Evolutionary conservation across 2,797 vertebrate genomes (phyloP).

Genomic region (Vireo griseus): DNA sequence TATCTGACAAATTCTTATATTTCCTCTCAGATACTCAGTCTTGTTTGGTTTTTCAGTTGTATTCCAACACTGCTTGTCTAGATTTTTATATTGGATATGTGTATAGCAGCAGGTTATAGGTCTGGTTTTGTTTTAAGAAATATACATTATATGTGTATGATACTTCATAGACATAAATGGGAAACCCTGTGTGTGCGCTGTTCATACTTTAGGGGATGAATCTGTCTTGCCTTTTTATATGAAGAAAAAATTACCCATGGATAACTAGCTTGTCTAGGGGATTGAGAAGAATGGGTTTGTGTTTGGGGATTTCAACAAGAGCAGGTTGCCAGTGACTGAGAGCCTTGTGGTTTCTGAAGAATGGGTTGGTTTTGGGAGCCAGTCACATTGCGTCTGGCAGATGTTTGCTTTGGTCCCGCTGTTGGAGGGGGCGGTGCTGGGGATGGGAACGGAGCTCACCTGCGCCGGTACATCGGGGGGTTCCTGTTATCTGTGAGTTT

Average conservation of each 20-base stretch:
- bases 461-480: accelerated
- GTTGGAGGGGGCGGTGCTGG: background rate
- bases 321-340: background rate
- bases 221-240: background rate
- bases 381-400: accelerated
- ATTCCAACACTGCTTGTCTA: background rate
- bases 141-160: background rate
- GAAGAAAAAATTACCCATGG: background rate
- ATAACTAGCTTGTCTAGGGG: background rate
- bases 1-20: background rate
- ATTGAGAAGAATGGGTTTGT: background rate
- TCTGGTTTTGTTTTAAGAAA: background rate
- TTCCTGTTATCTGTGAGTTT: background rate
- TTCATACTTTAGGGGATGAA: background rate
- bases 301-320: background rate
- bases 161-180: background rate
- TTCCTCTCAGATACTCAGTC: background rate
- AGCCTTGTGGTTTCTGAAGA: background rate
- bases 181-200: background rate
- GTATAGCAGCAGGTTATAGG: background rate
- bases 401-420: accelerated
- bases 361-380: background rate
- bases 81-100: background rate
- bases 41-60: background rate
- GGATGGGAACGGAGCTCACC: background rate